These are phyloP conservation scores for Marronus borbonicus DNA, from an alignment of 2,888 invertebrate genomes.

Conservation along the genomic window DNA sequence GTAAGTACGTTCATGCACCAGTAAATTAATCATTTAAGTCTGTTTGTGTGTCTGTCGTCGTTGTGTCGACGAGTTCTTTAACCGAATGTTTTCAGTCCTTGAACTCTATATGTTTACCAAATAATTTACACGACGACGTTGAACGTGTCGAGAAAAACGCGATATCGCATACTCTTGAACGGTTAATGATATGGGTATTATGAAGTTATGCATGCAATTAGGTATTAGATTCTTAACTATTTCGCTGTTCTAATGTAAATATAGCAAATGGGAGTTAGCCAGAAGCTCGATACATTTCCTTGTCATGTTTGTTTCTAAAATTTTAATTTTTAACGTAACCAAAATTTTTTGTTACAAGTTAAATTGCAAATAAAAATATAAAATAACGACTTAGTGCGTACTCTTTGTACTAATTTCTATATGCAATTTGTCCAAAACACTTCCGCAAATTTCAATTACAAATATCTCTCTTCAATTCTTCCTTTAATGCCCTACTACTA, in stretches of 20 bases:
- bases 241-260: background rate
- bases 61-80: conserved; percentile 50
- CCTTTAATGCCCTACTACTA: no score
- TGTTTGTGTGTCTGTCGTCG: conserved; percentile 51
- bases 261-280: background rate
- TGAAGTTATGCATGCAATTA: background rate
- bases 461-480: no score
- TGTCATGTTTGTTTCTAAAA: no score
- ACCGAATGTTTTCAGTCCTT: conserved; percentile 53
- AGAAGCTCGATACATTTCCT: background rate
- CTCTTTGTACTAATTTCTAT: no score
- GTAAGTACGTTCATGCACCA: conserved; percentile 44
- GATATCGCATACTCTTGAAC: conserved; percentile 28
- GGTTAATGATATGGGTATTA: background rate
- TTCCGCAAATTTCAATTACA: no score
- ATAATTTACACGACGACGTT: conserved; percentile 41
- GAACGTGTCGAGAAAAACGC: conserved; percentile 33
- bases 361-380: no score
- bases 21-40: conserved; percentile 51
- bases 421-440: no score
- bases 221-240: background rate
- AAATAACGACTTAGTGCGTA: no score
- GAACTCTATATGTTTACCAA: conserved; percentile 51
- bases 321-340: no score
- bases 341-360: no score